Evolutionary conservation across 2,113 vertebrate species (phyloP).

Genomic region (Platichthys stellatus): DNA sequence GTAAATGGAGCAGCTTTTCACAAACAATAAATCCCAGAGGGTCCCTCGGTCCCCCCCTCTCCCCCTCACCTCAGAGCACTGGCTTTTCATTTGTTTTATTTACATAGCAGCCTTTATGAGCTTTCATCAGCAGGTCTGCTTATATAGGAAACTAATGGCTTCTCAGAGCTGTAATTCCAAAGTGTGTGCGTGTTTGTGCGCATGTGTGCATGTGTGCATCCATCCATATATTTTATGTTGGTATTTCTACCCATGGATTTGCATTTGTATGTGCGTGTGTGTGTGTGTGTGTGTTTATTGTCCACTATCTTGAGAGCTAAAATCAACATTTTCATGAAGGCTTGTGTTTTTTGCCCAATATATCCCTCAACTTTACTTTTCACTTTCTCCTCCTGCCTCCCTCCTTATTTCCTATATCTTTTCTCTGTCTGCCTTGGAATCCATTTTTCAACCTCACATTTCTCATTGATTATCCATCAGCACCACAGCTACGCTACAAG

Average conservation of each 20-base stretch:
- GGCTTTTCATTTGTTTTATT: slow-evolving; percentile 83
- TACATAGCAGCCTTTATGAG: slow-evolving; percentile 80
- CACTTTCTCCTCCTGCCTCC: slow-evolving; percentile 1
- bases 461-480: slow-evolving; percentile 61
- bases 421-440: slow-evolving; percentile 4
- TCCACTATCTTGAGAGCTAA: slow-evolving; percentile 46
- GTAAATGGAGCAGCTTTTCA: slow-evolving; percentile 82
- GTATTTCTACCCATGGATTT: slow-evolving; percentile 45
- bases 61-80: slow-evolving; percentile 71
- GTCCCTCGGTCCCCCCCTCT: slow-evolving; percentile 50
- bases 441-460: slow-evolving; percentile 39
- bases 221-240: slow-evolving; percentile 69
- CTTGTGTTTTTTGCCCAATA: slow-evolving; percentile 52
- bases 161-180: slow-evolving; percentile 61
- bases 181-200: slow-evolving; percentile 36
- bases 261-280: not conserved
- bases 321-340: slow-evolving; percentile 65
- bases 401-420: slow-evolving; percentile 14
- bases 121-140: slow-evolving; percentile 80
- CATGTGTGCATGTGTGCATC: slow-evolving; percentile 53
- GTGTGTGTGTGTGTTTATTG: slow-evolving; percentile 11
- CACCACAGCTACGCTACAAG: slow-evolving; percentile 20
- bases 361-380: slow-evolving; percentile 37
- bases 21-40: slow-evolving; percentile 79
- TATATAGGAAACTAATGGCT: slow-evolving; percentile 78